A percentile compares a stretch with the other conserved stretches of the same genome.
Evolutionary conservation across 2,113 vertebrate genomes (phyloP).

Genomic region (Lontra canadensis): DNA sequence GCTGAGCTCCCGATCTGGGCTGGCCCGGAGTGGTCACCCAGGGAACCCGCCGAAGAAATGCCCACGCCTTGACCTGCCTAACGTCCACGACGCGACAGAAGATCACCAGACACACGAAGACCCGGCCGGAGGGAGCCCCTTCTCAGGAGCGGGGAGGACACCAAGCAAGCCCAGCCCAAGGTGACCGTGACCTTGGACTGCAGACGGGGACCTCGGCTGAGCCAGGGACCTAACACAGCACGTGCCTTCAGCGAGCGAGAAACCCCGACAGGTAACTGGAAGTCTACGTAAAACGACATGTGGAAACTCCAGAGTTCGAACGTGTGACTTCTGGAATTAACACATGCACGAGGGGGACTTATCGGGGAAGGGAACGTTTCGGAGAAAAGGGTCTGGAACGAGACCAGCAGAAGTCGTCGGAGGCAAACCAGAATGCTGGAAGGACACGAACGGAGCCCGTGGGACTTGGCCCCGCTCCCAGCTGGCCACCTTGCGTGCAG

Average conservation of each 20-base stretch:
- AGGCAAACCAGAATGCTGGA: background rate
- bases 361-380: no score
- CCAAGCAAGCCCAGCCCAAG: fast-evolving
- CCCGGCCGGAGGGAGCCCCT: fast-evolving
- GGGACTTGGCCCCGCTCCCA: fast-evolving
- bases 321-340: background rate
- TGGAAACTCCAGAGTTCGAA: background rate
- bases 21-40: background rate
- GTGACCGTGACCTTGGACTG: fast-evolving
- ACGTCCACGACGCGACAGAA: background rate
- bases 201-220: fast-evolving
- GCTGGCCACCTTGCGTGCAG: fast-evolving
- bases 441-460: background rate
- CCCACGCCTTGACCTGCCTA: fast-evolving
- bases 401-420: background rate
- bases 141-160: background rate
- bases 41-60: no score
- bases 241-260: background rate
- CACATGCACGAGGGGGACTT: background rate
- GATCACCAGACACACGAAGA: fast-evolving
- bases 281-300: background rate
- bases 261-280: background rate
- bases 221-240: background rate
- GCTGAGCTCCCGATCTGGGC: background rate
- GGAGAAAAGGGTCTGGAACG: background rate